Base-by-base conservation (phyloP, 2,888 invertebrate genomes). In the Lepidochrysops patricia region DNA sequence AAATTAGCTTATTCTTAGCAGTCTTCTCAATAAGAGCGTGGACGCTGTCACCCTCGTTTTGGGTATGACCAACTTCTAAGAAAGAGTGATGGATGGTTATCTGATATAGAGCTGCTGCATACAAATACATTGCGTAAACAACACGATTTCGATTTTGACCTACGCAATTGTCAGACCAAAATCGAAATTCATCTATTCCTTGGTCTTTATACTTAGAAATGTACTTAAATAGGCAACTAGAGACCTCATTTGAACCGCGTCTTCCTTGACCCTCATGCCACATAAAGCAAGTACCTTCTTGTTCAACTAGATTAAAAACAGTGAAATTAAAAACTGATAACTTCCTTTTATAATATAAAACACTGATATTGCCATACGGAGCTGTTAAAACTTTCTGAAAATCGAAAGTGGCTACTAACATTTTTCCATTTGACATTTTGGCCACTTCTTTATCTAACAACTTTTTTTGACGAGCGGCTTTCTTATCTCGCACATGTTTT, bases 111-210 rank as follows among this genome's bases (percentile, higher is more conserved):
- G 61, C 58, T 7, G 63, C 61, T 2, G 32, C 59, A n/a, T 57
- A 37, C 32, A 63, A 19, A 50, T 65, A 63, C 49, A 63, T 58
- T 19, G 48, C 32, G 62, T 65, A 63, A 12, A 61, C 57, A 48
- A 65, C 56, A 9, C 62, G 43, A 35, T 64, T 67, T 9, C 65
- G 52, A 35, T 65, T 65, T 57, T 63, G 62, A 25, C 61, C 63
- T 26, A 58, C 49, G 37, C 64, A 61, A 23, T 62, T 62, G 50
- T 60, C 60, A 43, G 60, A 63, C 63, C 60, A 66, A 48, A 64
- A 62, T 7, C 61, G 52, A 56, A 63, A 66, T 29, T 66, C 60
- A 19, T 37, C 57, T 4, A 15, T 52, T 29, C 63, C 64, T 48
- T 43, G 50, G 15, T 60, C 57, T 37, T 48, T 57, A 23, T 56